Percentiles rank a stretch among this genome's conserved stretches.
Evolutionary conservation across 2,113 vertebrate genomes (phyloP).

Genomic region (Arothron firmamentum): DNA sequence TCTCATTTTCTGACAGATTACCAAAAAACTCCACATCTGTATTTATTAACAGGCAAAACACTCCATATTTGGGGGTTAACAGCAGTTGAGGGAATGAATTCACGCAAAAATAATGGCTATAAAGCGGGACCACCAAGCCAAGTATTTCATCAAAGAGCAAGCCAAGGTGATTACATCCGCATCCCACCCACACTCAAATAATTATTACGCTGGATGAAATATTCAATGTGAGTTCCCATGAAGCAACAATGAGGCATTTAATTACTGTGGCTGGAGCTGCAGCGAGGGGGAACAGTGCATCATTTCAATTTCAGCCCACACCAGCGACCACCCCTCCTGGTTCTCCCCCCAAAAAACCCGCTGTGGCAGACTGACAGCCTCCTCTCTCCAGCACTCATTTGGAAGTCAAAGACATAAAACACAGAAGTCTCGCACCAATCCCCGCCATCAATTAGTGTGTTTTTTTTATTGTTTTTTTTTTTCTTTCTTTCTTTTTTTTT

Average conservation of each 20-base stretch:
- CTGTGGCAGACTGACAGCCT: slow-evolving; percentile 59
- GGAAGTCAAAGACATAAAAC: slow-evolving; percentile 70
- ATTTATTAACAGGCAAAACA: background rate
- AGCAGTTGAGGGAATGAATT: slow-evolving; percentile 23
- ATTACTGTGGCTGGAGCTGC: slow-evolving; percentile 67
- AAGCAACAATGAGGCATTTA: slow-evolving; percentile 79
- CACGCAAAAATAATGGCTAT: slow-evolving; percentile 37
- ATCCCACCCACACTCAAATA: slow-evolving; percentile 74
- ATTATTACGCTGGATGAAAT: slow-evolving; percentile 73
- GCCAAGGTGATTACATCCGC: slow-evolving; percentile 72
- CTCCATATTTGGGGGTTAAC: slow-evolving; percentile 9
- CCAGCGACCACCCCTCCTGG: slow-evolving; percentile 51
- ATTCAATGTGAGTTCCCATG: slow-evolving; percentile 76
- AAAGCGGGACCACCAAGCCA: slow-evolving; percentile 48
- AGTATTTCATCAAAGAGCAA: slow-evolving; percentile 68
- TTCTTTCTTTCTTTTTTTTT: background rate
- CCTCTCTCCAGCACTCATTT: slow-evolving; percentile 70
- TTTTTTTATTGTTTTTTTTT: slow-evolving; percentile 45
- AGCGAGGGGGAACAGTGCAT: slow-evolving; percentile 73
- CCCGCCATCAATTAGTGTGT: slow-evolving; percentile 72
- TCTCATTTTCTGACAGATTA: background rate
- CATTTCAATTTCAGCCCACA: slow-evolving; percentile 73
- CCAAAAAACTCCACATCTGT: background rate
- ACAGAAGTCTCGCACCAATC: slow-evolving; percentile 68
- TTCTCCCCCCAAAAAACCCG: slow-evolving; percentile 47